These are phyloP conservation scores for Lateolabrax maculatus DNA, from an alignment of 2,797 vertebrate genomes.

Conservation along the genomic window DNA sequence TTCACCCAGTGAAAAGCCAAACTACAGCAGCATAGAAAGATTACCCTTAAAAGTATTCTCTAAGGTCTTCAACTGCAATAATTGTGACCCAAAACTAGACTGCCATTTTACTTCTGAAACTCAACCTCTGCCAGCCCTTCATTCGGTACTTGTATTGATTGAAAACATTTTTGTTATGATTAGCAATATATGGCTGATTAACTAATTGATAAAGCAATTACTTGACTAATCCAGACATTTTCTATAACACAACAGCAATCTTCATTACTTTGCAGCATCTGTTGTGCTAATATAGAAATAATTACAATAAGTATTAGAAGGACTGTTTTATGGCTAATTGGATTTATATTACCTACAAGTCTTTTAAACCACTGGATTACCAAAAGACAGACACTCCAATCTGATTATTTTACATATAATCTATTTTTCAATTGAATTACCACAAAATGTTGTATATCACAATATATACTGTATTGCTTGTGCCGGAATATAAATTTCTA, in stretches of 20 bases:
- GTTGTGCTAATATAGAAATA: constrained; percentile 18
- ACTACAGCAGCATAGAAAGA: not conserved
- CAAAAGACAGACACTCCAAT: not conserved
- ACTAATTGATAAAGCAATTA: constrained; percentile 12
- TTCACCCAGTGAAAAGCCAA: not conserved
- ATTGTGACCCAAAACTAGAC: not conserved
- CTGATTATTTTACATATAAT: not conserved
- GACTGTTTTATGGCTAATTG: too few relatives aligned
- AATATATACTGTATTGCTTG: not conserved
- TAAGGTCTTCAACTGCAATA: not conserved
- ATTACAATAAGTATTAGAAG: not conserved
- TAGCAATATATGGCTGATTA: not conserved
- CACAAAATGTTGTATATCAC: not conserved
- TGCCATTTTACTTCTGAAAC: not conserved
- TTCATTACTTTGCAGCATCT: constrained; percentile 15
- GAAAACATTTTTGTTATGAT: constrained; percentile 9
- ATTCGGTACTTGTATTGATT: constrained; percentile 2
- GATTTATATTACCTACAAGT: not conserved
- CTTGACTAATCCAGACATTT: constrained; percentile 16
- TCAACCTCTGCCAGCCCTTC: not conserved
- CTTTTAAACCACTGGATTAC: not conserved
- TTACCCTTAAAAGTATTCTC: not conserved
- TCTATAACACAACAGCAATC: not conserved
- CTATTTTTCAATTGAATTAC: not conserved
- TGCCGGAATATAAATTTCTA: not conserved